A percentile compares a stretch with the other conserved stretches of the same genome.
Conservation (phyloP, 2,113 vertebrate genomes). For the Heteronetta atricapilla region DNA sequence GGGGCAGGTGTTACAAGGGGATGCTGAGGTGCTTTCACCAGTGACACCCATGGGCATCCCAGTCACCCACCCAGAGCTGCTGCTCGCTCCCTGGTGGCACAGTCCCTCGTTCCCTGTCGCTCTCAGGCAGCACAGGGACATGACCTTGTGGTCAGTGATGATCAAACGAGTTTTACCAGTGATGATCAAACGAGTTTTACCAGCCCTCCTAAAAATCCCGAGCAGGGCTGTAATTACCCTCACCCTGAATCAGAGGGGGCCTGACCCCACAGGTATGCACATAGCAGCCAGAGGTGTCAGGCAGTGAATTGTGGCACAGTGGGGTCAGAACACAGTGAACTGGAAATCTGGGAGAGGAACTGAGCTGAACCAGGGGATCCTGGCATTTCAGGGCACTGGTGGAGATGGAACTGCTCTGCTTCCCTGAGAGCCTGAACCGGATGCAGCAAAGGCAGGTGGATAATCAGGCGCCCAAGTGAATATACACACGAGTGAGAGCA, state of each 20-base stretch:
- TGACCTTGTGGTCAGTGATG: background rate
- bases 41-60: background rate
- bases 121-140: rapidly evolving
- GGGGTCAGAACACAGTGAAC: rapidly evolving
- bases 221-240: background rate
- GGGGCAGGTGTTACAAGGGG: background rate
- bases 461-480: no score
- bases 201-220: background rate
- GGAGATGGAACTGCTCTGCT: background rate
- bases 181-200: background rate
- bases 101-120: background rate
- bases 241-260: background rate
- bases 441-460: no score
- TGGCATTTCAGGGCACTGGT: rapidly evolving
- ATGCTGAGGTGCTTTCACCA: background rate
- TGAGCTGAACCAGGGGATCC: background rate
- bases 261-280: background rate
- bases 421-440: no score
- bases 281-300: rapidly evolving
- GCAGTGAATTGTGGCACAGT: background rate
- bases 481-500: no score
- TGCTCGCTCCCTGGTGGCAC: rapidly evolving
- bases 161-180: background rate
- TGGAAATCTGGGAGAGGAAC: rapidly evolving
- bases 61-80: background rate